Evolutionary conservation across 2,113 vertebrate species (phyloP), one percentile per base, ranked within the genome.

Genomic region (Baryphthengus martii): DNA sequence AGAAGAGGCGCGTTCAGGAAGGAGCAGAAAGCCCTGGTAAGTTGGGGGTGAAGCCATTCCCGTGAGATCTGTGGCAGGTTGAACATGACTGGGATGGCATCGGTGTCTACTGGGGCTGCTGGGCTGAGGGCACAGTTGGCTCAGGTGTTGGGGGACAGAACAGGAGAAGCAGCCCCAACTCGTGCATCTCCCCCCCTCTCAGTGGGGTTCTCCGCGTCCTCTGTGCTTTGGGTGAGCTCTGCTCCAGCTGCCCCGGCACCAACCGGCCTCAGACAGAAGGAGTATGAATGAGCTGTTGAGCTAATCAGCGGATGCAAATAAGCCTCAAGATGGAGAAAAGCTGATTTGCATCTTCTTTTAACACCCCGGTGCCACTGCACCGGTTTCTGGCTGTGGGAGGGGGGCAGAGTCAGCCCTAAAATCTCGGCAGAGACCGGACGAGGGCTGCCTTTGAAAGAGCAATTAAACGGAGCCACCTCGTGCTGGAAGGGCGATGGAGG

Each of bases 21-120:
- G 61, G 40, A 50, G 56, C 58, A 24, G 52, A 65, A 13, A 28
- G 14, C 31, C 44, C 33, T 4, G 61, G 2, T 7, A 24, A 56
- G 1, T 16, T 3, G 8, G 0, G 33, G 13, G 23, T 5, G 9
- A 80, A 90, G 15, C 44, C 56, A 0, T 17, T 35, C 21, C n/a
- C 35, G 6, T 3, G 1, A 0, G 21, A 2, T 13, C 33, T 3
- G 50, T 0, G 17, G 18, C 11, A 2, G 17, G 7, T 0, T 3
- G 68, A 12, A 16, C 25, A 0, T 0, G 6, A 8, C 2, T 0
- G 0, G 70, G 52, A 5, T 2, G 62, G n/a, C 28, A 50, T 3
- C 1, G 0, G 15, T 5, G 8, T 0, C 3, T 37, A 17, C 19
- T 2, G 0, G 9, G 21, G 58, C 21, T 33, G 26, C 62, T 1